Evolutionary conservation across 2,888 invertebrate species (phyloP), one percentile per base, ranked within the genome.

Genomic region (Furcula furcula): DNA sequence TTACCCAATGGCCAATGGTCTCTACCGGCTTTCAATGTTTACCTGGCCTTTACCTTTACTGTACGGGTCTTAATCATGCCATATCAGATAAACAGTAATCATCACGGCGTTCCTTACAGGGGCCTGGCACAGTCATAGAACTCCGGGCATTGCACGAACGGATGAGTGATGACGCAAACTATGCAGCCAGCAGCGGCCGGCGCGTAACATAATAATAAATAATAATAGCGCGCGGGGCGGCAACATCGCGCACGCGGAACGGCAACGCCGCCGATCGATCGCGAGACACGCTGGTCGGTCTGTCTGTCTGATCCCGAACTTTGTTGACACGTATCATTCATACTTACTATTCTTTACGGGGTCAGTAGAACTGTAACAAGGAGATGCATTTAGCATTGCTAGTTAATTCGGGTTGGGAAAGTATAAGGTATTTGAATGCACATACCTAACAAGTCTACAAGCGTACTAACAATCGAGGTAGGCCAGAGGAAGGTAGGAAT

Each of bases 261-360:
- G 82, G 76, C 79, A 80, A 76, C 79, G 53, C 29, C 64, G 69
- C 74, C 56, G 61, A 64, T 62, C 70, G 75, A 76, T 74, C 60
- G 56, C 45, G 53, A 47, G 55, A 58, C 39, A 49, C 63, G 60
- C 53, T 63, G 64, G 59, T 61, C 61, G 64, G 59, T 61, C 61
- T 52, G 41, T 23, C 31, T 29, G 48, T 41, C 44, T 46, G 55
- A 36, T 42, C 47, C 40, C 39, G 44, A 62, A 60, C 52, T 61
- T 61, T 63, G 55, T 55, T 52, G 20, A 29, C 23, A 7, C 16
- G 10, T 28, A 18, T 27, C n/a, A 10, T 16, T 15, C 18, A 28
- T 7, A 11, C 28, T n/a, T n/a, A n/a, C n/a, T 14, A 7, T 18
- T 10, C 2, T 16, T 18, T 28, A 28, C 10, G 18, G 18, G 28